Base-by-base conservation (phyloP, 2,888 invertebrate genomes). In the Microdon myrmicae region DNA sequence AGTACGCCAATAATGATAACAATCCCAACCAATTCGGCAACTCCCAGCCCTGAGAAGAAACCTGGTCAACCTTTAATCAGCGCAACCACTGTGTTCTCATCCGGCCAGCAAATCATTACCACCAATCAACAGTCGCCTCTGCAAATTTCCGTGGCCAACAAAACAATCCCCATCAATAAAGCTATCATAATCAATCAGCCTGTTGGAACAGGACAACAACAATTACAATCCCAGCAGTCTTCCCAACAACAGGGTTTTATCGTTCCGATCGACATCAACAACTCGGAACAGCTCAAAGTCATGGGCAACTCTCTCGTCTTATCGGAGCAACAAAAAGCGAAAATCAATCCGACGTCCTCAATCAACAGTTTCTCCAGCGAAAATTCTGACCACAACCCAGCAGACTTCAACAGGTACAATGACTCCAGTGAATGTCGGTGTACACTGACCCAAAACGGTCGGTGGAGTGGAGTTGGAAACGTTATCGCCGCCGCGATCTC, bases 141-240 rank as follows among this genome's bases (percentile, higher is more conserved):
- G 14, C 61, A 53, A 14, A 49, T 60, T 2, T 26, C 58, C 6
- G 47, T 47, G 12, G 22, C 51, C 29, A 58, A 53, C 22, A 64
- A 64, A 29, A 64, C 56, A 37, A 58, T 64, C 4, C 23, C 64
- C 2, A 39, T 77, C 5, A 76, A 73, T 34, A 77, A 77, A 47
- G 72, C 77, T 2, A 72, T 76, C 10, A 69, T 76, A n/a, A 74
- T 76, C 4, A 73, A 72, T 49, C 73, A 72, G 67, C 44, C 56
- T 0, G 51, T 64, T 5, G 22, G 51, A n/a, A 43, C 66, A 9
- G 28, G 38, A 10, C 68, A 68, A 16, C 68, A 68, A 43, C 69
- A 67, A 12, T 47, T 61, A 12, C 68, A 58, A 22, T 69, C 68
- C 28, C 67, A 47, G n/a, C 3, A 64, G 20, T 71, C 68, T 26